Base-by-base conservation (phyloP, 1,140 invertebrate genomes). In the Lepidurus couesii region DNA sequence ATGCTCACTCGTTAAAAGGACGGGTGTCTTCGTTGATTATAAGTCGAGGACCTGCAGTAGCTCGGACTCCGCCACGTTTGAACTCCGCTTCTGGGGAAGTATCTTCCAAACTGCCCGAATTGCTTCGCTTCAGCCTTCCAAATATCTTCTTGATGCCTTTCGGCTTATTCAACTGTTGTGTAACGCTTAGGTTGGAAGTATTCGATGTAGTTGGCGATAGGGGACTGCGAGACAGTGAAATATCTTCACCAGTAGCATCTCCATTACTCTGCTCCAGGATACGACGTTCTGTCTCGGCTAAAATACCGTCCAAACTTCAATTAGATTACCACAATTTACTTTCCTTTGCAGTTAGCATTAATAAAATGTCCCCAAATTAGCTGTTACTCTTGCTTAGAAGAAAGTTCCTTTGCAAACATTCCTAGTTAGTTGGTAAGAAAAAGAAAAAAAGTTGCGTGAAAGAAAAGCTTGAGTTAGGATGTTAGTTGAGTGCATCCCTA, bases 41-140 rank as follows among this genome's bases (percentile, higher is more conserved):
- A 11, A 95, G 88, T 75, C 93, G 86, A 1, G 91, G 90, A 75
- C 91, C 89, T 73, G 93, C 92, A 0, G 93, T 94, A 1, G 93
- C 90, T 73, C 94, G 84, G 9, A 93, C 85, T 8, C 92, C 91
- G 2, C 91, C 91, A 42, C 93, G 85, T 53, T 88, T 87, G 81
- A 94, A 93, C 80, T 90, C 88, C 16, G 87, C 87, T n/a, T 88
- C 86, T 9, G 81, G 80, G 9, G 87, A 86, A 73, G 89, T 82
- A 53, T 91, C 82, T 81, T 92, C 90, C 75, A 93, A 85, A 82
- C 90, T 89, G 75, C 91, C 91, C 42, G 91, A 90, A 84, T 89
- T 90, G 83, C 92, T 93, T 75, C 92, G 85, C 81, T 90, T 89
- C 79, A 93, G 87, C 83, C 87, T 89, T 44, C 53, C 53, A 65